Base-by-base conservation (phyloP, 2,888 invertebrate species). In the Ferrisia virgata region DNA sequence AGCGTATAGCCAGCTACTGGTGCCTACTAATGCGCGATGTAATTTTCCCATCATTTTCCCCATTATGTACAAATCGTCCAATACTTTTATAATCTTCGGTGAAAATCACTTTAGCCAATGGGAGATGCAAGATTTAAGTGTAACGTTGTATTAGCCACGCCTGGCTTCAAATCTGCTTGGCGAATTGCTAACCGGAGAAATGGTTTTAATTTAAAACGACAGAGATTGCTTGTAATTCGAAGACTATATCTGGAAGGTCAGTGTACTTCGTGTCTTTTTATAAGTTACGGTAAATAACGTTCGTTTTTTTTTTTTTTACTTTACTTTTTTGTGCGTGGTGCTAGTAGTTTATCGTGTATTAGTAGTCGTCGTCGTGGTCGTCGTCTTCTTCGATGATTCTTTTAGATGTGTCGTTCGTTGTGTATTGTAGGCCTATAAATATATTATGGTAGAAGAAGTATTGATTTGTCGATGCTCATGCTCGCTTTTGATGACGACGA, bases 81-180 rank as follows among this genome's bases (percentile, higher is more conserved):
- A 80, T 80, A 43, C 53, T 79, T 47, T 80, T 33, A 80, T 80
- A 80, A 80, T 80, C 80, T 80, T 64, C 64, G 47, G 43, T 80
- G 80, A 80, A 80, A 80, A 43, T 80, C 80, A 43, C 33, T 47
- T 18, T 53, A 80, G 80, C 80, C 80, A 80, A 80, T 80, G 47
- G 80, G 80, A 80, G 80, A 80, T 33, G 9, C 43, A 31, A 47
- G 80, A 53, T 80, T 80, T 53, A 53, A 80, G 80, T 80, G 80
- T 80, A 80, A 80, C 79, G 72, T 64, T 43, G 79, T 80, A 80
- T 80, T 80, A 80, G 80, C 80, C 80, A 80, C 80, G 80, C 80
- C 80, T 80, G 80, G 80, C 43, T 80, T 80, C 80, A 80, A 80
- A 80, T 80, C 47, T 47, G 47, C 80, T 80, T 80, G 43, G 53